Evolutionary conservation across 2,888 invertebrate species (phyloP), one percentile per base, ranked within the genome.

Genomic region (Epistrophe eligans): DNA sequence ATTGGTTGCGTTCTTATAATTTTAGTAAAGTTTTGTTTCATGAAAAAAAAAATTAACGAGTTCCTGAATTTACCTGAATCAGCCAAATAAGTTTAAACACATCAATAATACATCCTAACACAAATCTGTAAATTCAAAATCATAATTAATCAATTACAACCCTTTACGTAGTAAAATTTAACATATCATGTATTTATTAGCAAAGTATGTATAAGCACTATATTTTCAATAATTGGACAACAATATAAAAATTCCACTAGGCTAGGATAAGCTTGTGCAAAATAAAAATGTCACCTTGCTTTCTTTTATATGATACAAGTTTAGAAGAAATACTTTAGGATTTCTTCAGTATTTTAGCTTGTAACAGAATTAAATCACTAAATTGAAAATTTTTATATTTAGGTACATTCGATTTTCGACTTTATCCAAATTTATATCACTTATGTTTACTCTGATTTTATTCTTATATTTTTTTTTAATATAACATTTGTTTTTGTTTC

Each of bases 401-500:
- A 35, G 8, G 8, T 8, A 24, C 43, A 19, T 24, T 24, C 24
- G 3, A 24, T 24, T 13, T 62, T 62, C 40, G 15, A 62, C 40
- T 13, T 10, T 58, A 35, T 35, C 60, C 19, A 62, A 72, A 67
- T 50, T 28, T 57, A 45, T 60, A 66, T 3, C 43, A 58, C 38
- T 70, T 77, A 45, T 48, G 15, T 72, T 62, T 40, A 60, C n/a
- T 17, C 19, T 62, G 8, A 52, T 81, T 79, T 28, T 58, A 52
- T 64, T 62, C 19, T 76, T 15, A 60, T 73, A 32, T 70, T 71
- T 35, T n/a, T 19, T 62, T 77, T 52, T 71, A 74, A 85, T 83
- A 83, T 72, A 87, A 87, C 35, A 62, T 74, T 79, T 79, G 48
- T 87, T 79, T 48, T 48, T 48, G 17, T 72, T 80, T 87, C 79